Conservation (phyloP, 2,888 invertebrate species). For the Phorcus lineatus region DNA sequence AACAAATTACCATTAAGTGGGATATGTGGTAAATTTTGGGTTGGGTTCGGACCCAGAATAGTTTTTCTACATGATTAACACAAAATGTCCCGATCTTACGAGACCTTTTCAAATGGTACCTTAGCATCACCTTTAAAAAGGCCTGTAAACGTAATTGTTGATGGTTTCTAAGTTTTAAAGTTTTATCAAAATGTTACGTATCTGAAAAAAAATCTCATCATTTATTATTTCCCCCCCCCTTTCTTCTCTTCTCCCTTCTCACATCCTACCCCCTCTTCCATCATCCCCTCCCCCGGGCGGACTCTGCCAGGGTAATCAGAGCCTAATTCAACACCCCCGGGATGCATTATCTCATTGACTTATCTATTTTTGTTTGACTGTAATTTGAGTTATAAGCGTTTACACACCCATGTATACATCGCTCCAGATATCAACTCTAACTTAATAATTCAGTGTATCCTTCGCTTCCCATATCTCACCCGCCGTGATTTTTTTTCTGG, state of each 20-base stretch:
- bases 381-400: conserved; percentile 8
- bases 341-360: neutral
- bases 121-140: too few relatives aligned
- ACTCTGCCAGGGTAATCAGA: conserved; percentile 1
- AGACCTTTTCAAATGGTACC: too few relatives aligned
- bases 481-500: neutral
- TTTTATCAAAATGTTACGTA: too few relatives aligned
- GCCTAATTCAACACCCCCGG: neutral
- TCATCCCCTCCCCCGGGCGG: neutral
- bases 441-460: neutral
- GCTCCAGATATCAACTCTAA: neutral
- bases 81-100: too few relatives aligned
- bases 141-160: too few relatives aligned
- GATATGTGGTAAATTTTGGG: too few relatives aligned
- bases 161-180: too few relatives aligned
- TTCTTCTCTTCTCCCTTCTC: too few relatives aligned
- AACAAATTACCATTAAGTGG: too few relatives aligned
- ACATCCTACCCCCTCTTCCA: neutral
- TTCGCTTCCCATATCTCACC: neutral
- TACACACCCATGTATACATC: conserved; percentile 4
- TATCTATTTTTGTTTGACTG: conserved; percentile 13
- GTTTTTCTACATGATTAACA: too few relatives aligned
- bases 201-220: too few relatives aligned
- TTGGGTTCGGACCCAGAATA: too few relatives aligned
- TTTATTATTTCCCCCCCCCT: neutral